Evolutionary conservation across 2,113 vertebrate species (phyloP), one percentile per base, ranked within the genome.

Genomic region (Anas platyrhynchos): DNA sequence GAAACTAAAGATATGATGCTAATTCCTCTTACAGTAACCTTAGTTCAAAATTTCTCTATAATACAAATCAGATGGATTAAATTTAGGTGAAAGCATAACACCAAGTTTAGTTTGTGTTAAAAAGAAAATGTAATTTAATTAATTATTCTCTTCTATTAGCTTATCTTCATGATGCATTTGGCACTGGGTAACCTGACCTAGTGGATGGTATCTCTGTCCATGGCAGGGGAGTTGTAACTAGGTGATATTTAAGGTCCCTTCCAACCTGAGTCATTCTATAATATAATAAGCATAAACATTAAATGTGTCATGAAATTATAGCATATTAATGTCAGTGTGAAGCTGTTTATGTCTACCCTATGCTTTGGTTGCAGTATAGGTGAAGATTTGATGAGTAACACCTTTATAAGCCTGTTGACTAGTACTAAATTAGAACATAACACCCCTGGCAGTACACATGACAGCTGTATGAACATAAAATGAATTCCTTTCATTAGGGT

Each of bases 401-500:
- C 82, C 84, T 92, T 95, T 91, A 55, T 96, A 91, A 76, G 32
- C 16, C 43, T 13, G 3, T 77, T 92, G 54, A 86, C 71, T 95
- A 75, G 74, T 58, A 67, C 41, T 93, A 93, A 95, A 75, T 89
- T 91, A 74, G 58, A 88, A 80, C 25, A n/a, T 94, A 95, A 94
- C 23, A 63, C 27, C 34, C 41, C 61, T 93, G 41, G 44, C 80
- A 94, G 82, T 43, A 43, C 78, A 89, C 13, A 41, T 41, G 69
- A 67, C 87, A 94, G 81, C 48, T 85, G 73, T 72, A 81, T 66
- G 86, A 83, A 93, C 55, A 73, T 74, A 29, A 95, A 86, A 84
- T 76, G 4, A 93, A 86, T 96, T 96, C 65, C 50, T 93, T 95
- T 88, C 77, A 68, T 94, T 66, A 69, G n/a, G 36, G 41, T 73